Base-by-base conservation (phyloP, 2,113 vertebrate genomes). In the Ciconia maguari region DNA sequence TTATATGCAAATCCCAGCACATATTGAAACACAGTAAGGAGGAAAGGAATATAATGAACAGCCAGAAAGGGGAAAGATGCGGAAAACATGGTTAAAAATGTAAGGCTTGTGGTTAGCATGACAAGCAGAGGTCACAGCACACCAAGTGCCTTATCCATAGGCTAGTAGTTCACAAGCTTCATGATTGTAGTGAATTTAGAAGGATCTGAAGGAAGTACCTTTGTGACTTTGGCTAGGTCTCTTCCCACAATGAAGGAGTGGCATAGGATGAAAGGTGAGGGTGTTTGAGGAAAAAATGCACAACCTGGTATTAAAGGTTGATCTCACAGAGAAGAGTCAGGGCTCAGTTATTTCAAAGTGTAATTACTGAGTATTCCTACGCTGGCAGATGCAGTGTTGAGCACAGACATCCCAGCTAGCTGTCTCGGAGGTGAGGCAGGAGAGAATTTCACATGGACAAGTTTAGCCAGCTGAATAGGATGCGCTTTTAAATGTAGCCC, bases 311-410 rank as follows among this genome's bases (percentile, higher is more conserved):
- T 89, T 92, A 84, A 91, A 87, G 41, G 41, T 32, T 87, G 36
- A 34, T 26, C 48, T 96, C 49, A 52, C 11, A 75, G 42, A 58
- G 38, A 55, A 90, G 22, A 93, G 49, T 61, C 60, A 76, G 62
- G 19, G 30, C 55, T 87, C 25, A 6, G 26, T 60, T 89, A 71
- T 61, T 96, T 78, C 30, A 16, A 90, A 84, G 61, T 11, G 25
- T 54, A 91, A 87, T 71, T 82, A 82, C 7, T 3, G 3, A 82
- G 62, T 76, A 76, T 76, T 78, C 38, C 78, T 87, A 16, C 0
- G 0, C 72, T 75, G 42, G n/a, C 16, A 94, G 55, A 64, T 34
- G 61, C 0, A 0, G 29, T 61, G 32, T 19, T 55, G 46, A 79
- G 69, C 34, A 34, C 21, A 83, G 58, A 32, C 42, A 42, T 38